phyloP scores from a whole-genome alignment of 2,888 invertebrate genomes.

The Arenicola marina region DNA sequence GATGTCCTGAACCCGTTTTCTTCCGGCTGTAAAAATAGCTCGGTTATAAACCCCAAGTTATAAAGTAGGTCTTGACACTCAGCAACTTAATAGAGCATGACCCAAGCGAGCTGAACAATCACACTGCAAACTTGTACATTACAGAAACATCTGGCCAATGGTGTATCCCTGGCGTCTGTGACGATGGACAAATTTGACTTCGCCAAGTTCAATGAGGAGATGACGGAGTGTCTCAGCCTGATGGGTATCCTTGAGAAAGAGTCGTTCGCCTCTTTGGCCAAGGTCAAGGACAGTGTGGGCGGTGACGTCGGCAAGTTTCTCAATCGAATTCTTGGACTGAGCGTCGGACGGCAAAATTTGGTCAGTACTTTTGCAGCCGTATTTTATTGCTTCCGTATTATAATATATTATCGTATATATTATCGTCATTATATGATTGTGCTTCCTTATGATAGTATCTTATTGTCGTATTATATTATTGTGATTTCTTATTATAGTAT shows the following conservation, averaged over 20 bases:
- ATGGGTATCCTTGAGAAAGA: slow-evolving; percentile 52
- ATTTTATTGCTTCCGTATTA: background rate
- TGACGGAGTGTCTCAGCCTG: slow-evolving; percentile 50
- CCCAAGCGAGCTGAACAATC: no score
- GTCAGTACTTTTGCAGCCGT: slow-evolving; percentile 28
- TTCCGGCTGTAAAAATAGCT: no score
- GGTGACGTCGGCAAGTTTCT: slow-evolving; percentile 55
- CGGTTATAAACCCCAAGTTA: no score
- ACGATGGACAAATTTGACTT: slow-evolving; percentile 37
- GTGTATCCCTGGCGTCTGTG: slow-evolving; percentile 36
- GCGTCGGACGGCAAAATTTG: slow-evolving; percentile 51
- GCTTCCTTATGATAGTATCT: background rate
- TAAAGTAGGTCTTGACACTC: no score
- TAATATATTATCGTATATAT: background rate
- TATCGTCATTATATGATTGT: background rate
- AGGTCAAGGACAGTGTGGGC: slow-evolving; percentile 45
- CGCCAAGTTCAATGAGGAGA: slow-evolving; percentile 41
- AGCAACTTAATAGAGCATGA: no score
- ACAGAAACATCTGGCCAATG: slow-evolving; percentile 45
- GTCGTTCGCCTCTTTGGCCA: slow-evolving; percentile 25
- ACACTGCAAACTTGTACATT: no score
- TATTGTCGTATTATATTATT: background rate
- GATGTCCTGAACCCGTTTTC: no score
- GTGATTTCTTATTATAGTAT: background rate
- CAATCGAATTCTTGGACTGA: slow-evolving; percentile 55